phyloP scores from a whole-genome alignment of 2,113 vertebrate genomes.

The Jaculus jaculus region DNA sequence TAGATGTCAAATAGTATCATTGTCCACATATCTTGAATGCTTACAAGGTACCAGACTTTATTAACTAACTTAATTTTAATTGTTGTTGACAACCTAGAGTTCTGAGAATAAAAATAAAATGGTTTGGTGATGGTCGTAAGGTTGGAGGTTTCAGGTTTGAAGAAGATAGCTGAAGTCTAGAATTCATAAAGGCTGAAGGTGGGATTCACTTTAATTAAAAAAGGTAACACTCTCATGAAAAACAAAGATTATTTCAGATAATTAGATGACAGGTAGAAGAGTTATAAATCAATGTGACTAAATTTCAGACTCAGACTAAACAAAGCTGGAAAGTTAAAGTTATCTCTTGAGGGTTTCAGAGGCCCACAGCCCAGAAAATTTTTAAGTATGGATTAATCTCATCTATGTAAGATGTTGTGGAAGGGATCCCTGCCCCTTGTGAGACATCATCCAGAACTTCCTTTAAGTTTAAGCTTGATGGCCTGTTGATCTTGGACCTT shows the following conservation, averaged over 20 bases:
- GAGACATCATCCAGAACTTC: background rate
- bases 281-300: background rate
- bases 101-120: background rate
- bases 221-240: background rate
- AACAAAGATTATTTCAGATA: background rate
- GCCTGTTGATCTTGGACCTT: background rate
- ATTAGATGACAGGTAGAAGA: background rate
- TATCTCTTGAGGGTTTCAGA: background rate
- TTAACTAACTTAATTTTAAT: background rate
- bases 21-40: background rate
- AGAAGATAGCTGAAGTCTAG: background rate
- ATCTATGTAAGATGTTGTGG: background rate
- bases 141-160: background rate
- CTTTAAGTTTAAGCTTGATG: background rate
- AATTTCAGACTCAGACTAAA: constrained; percentile 2
- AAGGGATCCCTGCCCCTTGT: background rate
- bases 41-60: background rate
- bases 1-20: background rate
- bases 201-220: background rate
- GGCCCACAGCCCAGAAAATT: background rate
- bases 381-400: background rate
- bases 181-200: background rate
- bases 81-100: background rate
- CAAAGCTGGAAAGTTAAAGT: background rate
- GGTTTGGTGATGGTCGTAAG: background rate